phyloP scores from a whole-genome alignment of 2,797 vertebrate genomes.

The Apogon talboti region DNA sequence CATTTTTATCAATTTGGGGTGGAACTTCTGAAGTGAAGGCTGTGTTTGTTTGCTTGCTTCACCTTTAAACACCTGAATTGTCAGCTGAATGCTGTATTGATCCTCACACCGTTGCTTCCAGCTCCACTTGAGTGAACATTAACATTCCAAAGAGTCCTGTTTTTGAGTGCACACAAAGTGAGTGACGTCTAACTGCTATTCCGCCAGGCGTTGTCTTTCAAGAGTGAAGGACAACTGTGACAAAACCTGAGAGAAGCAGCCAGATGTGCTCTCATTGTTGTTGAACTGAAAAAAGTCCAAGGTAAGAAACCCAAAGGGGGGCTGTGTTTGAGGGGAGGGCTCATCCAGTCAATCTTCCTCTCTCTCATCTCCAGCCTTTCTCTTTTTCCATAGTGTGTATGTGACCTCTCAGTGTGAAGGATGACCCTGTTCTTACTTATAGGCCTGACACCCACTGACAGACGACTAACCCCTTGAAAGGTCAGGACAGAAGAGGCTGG shows the following conservation, averaged over 20 bases:
- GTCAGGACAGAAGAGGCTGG: constrained; percentile 79
- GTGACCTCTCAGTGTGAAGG: constrained; percentile 87
- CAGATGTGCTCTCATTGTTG: constrained; percentile 71
- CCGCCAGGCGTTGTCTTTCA: constrained; percentile 64
- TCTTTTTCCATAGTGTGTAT: constrained; percentile 75
- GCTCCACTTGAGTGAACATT: constrained; percentile 52
- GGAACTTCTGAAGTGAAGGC: not conserved
- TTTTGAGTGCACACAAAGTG: constrained; percentile 51
- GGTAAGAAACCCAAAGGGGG: constrained; percentile 61
- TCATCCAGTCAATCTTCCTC: constrained; percentile 73
- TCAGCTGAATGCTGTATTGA: constrained; percentile 46
- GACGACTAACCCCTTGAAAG: constrained; percentile 89
- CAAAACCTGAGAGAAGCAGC: constrained; percentile 55
- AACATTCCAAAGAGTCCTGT: constrained; percentile 51
- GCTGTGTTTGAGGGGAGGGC: constrained; percentile 44
- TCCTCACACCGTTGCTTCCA: constrained; percentile 48
- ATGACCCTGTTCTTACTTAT: constrained; percentile 88
- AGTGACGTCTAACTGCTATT: constrained; percentile 50
- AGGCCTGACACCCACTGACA: constrained; percentile 87
- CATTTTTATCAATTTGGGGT: not conserved
- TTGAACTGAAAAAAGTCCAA: constrained; percentile 49
- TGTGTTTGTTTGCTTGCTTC: not conserved
- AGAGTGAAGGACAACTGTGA: constrained; percentile 70
- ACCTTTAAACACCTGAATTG: constrained; percentile 35
- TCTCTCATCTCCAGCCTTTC: constrained; percentile 44